phyloP scores from a whole-genome alignment of 1,140 invertebrate species.

The Agrilus planipennis region DNA sequence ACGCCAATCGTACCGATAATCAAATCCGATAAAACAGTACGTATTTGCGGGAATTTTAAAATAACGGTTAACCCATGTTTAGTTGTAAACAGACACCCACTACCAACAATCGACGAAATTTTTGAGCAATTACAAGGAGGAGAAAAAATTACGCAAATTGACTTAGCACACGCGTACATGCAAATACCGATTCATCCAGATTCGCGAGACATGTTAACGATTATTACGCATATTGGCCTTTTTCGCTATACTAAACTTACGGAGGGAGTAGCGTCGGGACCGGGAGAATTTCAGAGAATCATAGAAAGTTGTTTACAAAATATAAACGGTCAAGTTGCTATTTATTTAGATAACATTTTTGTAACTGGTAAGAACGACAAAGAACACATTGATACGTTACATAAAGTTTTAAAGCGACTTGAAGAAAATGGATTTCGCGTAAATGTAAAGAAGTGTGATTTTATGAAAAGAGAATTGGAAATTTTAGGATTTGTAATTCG shows the following conservation, averaged over 20 bases:
- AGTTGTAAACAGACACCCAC: constrained; percentile 12
- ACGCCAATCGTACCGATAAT: too few species aligned
- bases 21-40: too few species aligned
- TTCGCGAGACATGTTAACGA: background rate
- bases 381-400: constrained; percentile 12
- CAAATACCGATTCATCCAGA: background rate
- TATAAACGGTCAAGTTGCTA: constrained; percentile 10
- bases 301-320: constrained; percentile 22
- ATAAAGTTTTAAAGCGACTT: constrained; percentile 4
- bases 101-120: constrained; percentile 18
- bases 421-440: constrained; percentile 11
- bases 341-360: constrained; percentile 22
- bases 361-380: constrained; percentile 20
- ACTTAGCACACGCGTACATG: constrained; percentile 10
- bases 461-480: constrained; percentile 16
- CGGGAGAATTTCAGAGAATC: constrained; percentile 22
- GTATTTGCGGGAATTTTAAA: too few species aligned
- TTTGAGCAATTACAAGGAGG: constrained; percentile 14
- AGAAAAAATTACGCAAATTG: constrained; percentile 14
- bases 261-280: background rate
- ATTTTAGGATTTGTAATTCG: constrained; percentile 31
- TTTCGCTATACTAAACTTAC: background rate
- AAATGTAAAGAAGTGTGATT: constrained; percentile 16
- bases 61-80: constrained; percentile 12
- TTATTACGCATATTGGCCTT: background rate